Evolutionary conservation across 2,113 vertebrate species (phyloP).

Genomic region (Chaetorhynchus papuensis): DNA sequence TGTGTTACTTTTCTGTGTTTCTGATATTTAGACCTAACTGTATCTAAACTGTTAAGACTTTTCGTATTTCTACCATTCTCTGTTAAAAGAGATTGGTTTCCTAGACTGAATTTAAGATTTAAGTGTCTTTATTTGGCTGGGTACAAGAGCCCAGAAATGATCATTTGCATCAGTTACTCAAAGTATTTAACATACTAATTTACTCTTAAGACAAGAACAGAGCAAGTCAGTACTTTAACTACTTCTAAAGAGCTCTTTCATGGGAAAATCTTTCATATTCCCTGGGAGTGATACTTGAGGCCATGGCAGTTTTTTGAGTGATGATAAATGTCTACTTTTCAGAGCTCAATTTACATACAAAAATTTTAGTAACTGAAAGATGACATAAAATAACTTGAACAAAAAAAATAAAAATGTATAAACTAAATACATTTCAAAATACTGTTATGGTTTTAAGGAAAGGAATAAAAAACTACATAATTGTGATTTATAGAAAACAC

Average conservation of each 20-base stretch:
- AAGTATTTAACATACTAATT: neutral
- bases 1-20: neutral
- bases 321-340: neutral
- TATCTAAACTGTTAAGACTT: neutral
- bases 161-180: neutral
- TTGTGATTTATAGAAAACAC: neutral
- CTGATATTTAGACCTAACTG: neutral
- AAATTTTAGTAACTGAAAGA: neutral
- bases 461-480: rapidly evolving
- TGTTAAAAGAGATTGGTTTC: neutral
- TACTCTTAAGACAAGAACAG: neutral
- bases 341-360: neutral
- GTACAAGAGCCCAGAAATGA: neutral
- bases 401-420: neutral
- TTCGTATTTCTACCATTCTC: neutral
- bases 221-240: neutral
- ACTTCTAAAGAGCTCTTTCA: neutral
- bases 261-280: neutral
- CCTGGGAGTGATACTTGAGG: neutral
- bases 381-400: rapidly evolving
- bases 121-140: neutral
- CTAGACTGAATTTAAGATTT: neutral
- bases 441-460: neutral
- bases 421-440: neutral
- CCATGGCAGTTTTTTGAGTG: neutral